Evolutionary conservation across 2,888 invertebrate species (phyloP).

Genomic region (Anoncus sp.): DNA sequence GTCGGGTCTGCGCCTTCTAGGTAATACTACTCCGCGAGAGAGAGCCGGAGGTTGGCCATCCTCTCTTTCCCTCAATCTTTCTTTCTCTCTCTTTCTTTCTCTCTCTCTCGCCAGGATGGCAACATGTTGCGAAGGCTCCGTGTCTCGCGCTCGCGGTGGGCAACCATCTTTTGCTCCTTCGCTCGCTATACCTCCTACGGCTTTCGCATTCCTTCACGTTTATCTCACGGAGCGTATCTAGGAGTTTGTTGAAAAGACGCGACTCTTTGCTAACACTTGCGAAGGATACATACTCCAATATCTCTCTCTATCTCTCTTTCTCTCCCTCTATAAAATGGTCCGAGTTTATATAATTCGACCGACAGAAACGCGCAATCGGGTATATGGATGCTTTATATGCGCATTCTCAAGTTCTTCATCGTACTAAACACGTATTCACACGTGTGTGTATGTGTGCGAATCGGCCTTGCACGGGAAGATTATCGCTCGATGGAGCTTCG

Average conservation of each 20-base stretch:
- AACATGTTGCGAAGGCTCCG: conserved; percentile 42
- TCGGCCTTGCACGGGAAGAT: conserved; percentile 18
- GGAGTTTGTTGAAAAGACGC: conserved; percentile 33
- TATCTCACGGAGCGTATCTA: conserved; percentile 56
- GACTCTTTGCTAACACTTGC: conserved; percentile 26
- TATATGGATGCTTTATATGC: conserved; percentile 8
- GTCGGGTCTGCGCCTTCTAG: conserved; percentile 44
- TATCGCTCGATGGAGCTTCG: conserved; percentile 16
- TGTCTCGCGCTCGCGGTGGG: conserved; percentile 19
- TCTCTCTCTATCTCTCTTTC: no score
- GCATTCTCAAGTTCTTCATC: conserved; percentile 21
- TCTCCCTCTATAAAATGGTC: neutral
- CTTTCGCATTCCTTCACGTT: conserved; percentile 47
- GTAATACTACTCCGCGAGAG: conserved; percentile 40
- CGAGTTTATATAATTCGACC: neutral
- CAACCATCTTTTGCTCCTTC: conserved; percentile 53
- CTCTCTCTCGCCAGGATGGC: conserved; percentile 43
- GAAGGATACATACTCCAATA: conserved; percentile 2
- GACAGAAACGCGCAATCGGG: neutral
- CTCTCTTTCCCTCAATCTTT: conserved; percentile 10
- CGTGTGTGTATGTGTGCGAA: neutral
- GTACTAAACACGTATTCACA: neutral
- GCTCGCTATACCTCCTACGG: conserved; percentile 45
- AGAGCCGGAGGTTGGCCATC: conserved; percentile 12
- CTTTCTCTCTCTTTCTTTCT: no score